Evolutionary conservation across 2,888 invertebrate genomes (phyloP).

Genomic region (Unio delphinus): DNA sequence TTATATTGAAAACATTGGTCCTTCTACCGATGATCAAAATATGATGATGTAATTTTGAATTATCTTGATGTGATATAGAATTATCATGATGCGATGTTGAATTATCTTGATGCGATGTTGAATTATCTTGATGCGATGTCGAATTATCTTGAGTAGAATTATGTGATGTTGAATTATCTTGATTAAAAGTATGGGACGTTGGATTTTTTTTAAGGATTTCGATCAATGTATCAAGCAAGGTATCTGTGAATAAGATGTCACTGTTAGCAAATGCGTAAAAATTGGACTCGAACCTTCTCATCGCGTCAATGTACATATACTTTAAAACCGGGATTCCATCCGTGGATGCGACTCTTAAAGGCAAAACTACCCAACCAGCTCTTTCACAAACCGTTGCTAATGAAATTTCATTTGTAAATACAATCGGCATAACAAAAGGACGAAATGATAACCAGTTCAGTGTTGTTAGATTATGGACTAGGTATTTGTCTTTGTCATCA

Average conservation of each 20-base stretch:
- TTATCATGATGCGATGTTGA: not conserved
- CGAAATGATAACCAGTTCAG: constrained; percentile 47
- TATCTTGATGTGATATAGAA: constrained; percentile 6
- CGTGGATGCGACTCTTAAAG: constrained; percentile 33
- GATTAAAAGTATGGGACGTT: constrained; percentile 4
- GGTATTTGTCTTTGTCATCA: constrained; percentile 34
- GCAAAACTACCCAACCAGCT: constrained; percentile 44
- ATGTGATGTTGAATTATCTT: constrained; percentile 3
- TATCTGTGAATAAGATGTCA: constrained; percentile 56
- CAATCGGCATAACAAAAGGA: constrained; percentile 43
- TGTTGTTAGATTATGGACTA: constrained; percentile 48
- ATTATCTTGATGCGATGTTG: not conserved
- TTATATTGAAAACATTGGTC: constrained; percentile 51
- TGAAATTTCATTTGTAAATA: constrained; percentile 44
- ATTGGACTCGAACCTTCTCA: constrained; percentile 38
- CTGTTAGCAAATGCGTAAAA: constrained; percentile 60
- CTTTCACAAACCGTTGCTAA: constrained; percentile 25
- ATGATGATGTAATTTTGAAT: constrained; percentile 11
- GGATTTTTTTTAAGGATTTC: constrained; percentile 6
- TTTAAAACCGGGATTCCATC: constrained; percentile 54
- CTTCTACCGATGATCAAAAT: constrained; percentile 43
- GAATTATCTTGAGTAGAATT: constrained; percentile 13
- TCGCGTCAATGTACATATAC: constrained; percentile 55
- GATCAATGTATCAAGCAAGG: constrained; percentile 37
- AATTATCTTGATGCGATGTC: constrained; percentile 7